Conservation (phyloP, 2,797 vertebrate species). For the Notolepis coatsorum region DNA sequence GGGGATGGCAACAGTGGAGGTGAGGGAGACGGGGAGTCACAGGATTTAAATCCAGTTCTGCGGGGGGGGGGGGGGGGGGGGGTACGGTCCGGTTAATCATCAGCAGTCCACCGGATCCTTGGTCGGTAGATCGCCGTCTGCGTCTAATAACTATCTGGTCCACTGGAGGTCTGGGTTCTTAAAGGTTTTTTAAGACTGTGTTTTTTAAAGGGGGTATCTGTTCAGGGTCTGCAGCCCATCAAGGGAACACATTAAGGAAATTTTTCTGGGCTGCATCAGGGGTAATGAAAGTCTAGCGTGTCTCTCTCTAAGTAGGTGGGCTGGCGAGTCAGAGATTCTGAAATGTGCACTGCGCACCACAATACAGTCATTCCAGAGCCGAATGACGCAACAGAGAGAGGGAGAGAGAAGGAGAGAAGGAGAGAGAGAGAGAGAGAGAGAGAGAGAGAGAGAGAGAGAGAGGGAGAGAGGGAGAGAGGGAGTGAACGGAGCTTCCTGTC, state of each 20-base stretch:
- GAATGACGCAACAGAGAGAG: slow-evolving; percentile 55
- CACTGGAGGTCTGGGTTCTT: not conserved
- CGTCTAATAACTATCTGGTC: not conserved
- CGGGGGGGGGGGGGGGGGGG: slow-evolving; percentile 3
- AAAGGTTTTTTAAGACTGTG: not conserved
- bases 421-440: not conserved
- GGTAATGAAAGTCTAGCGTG: slow-evolving; percentile 21
- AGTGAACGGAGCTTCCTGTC: slow-evolving; percentile 54
- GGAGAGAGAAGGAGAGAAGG: slow-evolving; percentile 5
- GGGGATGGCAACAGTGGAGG: slow-evolving; percentile 18
- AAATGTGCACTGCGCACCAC: slow-evolving; percentile 54
- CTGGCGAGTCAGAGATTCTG: slow-evolving; percentile 41
- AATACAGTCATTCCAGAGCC: slow-evolving; percentile 55
- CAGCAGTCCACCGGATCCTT: not conserved
- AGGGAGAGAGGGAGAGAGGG: not conserved
- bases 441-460: not conserved
- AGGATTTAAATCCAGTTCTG: no score
- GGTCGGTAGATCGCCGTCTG: not conserved
- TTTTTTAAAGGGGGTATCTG: slow-evolving; percentile 7
- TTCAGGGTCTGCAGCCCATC: not conserved
- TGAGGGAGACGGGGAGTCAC: no score
- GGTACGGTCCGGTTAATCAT: slow-evolving; percentile 3
- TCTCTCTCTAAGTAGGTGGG: slow-evolving; percentile 44
- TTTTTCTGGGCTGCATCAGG: slow-evolving; percentile 1
- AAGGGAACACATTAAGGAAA: not conserved